A percentile compares a stretch with the other conserved stretches of the same genome.
These are phyloP conservation scores for Hedya salicella DNA, from an alignment of 2,888 invertebrate genomes.

Conservation along the genomic window DNA sequence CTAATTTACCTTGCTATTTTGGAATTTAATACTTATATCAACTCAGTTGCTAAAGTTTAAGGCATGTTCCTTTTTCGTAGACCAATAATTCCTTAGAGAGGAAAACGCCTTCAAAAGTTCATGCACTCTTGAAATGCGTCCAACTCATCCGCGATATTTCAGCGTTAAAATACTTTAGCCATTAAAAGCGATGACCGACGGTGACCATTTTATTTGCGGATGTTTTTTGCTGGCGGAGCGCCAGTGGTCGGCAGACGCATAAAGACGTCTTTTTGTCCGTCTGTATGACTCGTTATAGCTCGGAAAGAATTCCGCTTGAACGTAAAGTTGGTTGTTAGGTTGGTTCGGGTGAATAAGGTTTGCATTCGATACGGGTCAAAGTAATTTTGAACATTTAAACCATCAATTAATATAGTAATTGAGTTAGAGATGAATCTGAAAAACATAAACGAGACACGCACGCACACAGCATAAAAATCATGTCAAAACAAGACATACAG, in stretches of 20 bases:
- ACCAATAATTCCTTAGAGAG: no score
- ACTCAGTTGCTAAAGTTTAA: no score
- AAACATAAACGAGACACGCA: no score
- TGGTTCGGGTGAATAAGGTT: not conserved
- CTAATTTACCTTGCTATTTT: no score
- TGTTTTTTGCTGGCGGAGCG: slow-evolving; percentile 63
- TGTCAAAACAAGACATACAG: no score
- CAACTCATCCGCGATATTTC: slow-evolving; percentile 26
- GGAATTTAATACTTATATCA: no score
- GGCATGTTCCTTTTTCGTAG: no score
- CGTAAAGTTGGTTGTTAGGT: not conserved
- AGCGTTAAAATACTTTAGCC: slow-evolving; percentile 27
- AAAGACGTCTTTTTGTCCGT: slow-evolving; percentile 35
- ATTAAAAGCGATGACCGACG: slow-evolving; percentile 37
- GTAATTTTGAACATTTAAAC: no score
- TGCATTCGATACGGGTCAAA: not conserved
- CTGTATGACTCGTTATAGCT: slow-evolving; percentile 41
- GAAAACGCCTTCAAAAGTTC: slow-evolving; percentile 1
- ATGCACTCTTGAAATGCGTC: slow-evolving; percentile 25
- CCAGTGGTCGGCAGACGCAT: slow-evolving; percentile 64
- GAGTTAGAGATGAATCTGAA: no score
- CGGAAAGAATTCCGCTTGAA: slow-evolving; percentile 30
- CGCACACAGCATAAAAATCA: no score
- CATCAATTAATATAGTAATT: no score
- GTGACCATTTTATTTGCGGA: slow-evolving; percentile 43